These are phyloP conservation scores for Hydrolagus affinis DNA, from an alignment of 2,113 vertebrate genomes.

Conservation along the genomic window DNA sequence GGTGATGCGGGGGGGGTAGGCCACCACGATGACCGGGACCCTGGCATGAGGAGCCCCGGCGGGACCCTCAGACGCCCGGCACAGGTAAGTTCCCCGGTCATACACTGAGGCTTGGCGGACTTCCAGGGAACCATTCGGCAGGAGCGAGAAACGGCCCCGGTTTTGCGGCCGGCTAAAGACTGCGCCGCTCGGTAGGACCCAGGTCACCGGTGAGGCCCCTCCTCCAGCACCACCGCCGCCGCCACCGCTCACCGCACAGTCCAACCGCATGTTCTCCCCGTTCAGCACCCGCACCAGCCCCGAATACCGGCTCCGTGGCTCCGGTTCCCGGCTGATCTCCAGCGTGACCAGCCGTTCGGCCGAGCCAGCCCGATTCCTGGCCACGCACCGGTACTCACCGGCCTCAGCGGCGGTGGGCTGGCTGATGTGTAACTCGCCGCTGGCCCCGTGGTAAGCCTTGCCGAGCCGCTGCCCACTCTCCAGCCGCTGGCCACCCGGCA, in stretches of 20 bases:
- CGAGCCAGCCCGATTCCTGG: slow-evolving; percentile 55
- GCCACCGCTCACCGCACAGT: slow-evolving; percentile 53
- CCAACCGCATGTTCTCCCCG: slow-evolving; percentile 70
- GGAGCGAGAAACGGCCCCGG: slow-evolving; percentile 61
- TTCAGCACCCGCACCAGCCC: slow-evolving; percentile 65
- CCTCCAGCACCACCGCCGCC: too few relatives aligned
- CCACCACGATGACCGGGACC: slow-evolving; percentile 65
- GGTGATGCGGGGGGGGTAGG: slow-evolving; percentile 74
- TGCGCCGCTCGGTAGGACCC: slow-evolving; percentile 72
- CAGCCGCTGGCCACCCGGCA: slow-evolving; percentile 71
- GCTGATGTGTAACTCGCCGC: slow-evolving; percentile 70
- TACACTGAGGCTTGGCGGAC: slow-evolving; percentile 69
- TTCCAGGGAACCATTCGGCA: slow-evolving; percentile 69
- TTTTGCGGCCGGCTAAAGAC: slow-evolving; percentile 61
- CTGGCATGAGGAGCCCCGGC: slow-evolving; percentile 57
- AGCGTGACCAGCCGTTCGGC: slow-evolving; percentile 63
- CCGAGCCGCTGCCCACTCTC: slow-evolving; percentile 49
- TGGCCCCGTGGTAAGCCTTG: slow-evolving; percentile 61
- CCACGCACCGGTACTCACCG: slow-evolving; percentile 73
- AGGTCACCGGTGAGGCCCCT: slow-evolving; percentile 50
- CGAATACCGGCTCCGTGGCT: slow-evolving; percentile 56
- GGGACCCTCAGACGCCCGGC: slow-evolving; percentile 55
- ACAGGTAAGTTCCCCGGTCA: slow-evolving; percentile 75
- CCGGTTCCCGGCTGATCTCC: slow-evolving; percentile 60
- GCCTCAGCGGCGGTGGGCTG: slow-evolving; percentile 59